Base-by-base conservation (phyloP, 2,888 invertebrate species). In the Heliconius aoede region DNA sequence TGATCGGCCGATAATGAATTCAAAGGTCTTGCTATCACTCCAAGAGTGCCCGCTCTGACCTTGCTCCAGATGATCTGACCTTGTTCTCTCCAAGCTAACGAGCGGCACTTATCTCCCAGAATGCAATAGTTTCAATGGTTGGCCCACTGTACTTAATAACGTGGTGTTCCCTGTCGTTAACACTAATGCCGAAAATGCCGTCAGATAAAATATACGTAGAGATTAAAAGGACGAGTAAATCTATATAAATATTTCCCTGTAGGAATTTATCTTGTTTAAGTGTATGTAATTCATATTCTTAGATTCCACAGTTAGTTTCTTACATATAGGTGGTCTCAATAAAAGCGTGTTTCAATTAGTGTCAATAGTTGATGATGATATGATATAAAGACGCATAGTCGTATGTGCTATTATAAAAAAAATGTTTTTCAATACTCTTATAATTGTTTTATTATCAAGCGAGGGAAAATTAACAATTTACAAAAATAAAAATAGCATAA, bases 11-110 rank as follows among this genome's bases (percentile, higher is more conserved):
- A 90, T 92, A 92, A 89, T 88, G 85, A 85, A 87, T 84, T 85
- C 86, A 90, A 85, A 93, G 93, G 93, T 91, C 92, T 85, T 87
- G 90, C 92, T 93, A 93, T 94, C 93, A 89, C 92, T 90, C 86
- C 83, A 89, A 89, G 89, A 88, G 88, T 90, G 87, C 85, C 86
- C 85, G 86, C 80, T 84, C 82, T 91, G 91, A 92, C 94, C 94
- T 93, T 93, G 93, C 91, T 89, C 93, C 80, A 93, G 84, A 88
- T 93, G 85, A 83, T 81, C 80, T 86, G 88, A 88, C 93, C 93
- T 93, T 92, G 93, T 88, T 89, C 88, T 88, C 88, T 87, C 86
- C 85, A 83, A 86, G 86, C 86, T 87, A 89, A 88, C 86, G 85
- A 89, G 85, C 82, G 79, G 84, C 85, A 86, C 86, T 87, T 90